Evolutionary conservation across 2,113 vertebrate genomes (phyloP), one percentile per base, ranked within the genome.

Genomic region (Stegostoma tigrinum): DNA sequence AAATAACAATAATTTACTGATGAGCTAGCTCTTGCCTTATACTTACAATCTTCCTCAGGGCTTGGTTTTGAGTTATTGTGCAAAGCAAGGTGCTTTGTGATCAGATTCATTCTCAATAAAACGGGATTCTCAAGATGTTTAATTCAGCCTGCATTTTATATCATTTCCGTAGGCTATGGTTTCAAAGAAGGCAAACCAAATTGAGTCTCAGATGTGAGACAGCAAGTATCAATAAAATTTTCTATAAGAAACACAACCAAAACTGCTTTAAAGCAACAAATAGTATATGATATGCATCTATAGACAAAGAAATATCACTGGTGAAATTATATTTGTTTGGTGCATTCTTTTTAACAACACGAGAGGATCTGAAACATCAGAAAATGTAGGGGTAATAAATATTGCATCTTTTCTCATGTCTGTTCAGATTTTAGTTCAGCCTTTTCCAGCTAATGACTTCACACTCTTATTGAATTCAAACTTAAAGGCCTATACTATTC

Each of bases 71-170:
- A 34, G 61, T 23, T 66, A 93, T 93, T 93, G 61, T 67, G 66
- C 61, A 38, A n/a, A 66, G 61, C 89, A 66, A 93, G 89, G 34
- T 93, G 89, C 15, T 66, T 93, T 93, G 89, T 67, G 89, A 66
- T 93, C 38, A 38, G 61, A 93, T 93, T 93, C 89, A 93, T 93
- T 93, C n/a, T 0, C 61, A 93, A 93, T 93, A n/a, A 67, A 93
- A 93, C 42, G 17, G 52, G 89, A 64, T 91, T 91, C 61, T 91
- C 55, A 64, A 19, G 55, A 38, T 34, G 38, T 91, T 66, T 61
- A 91, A 91, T 91, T 91, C 34, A 66, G 34, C 89, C 89, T 38
- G 34, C 89, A 19, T 19, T 64, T 66, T 17, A 23, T 66, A 66
- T 93, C 19, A n/a, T 5, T 66, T 64, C 89, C 2, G 66, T 93